Evolutionary conservation across 2,113 vertebrate genomes (phyloP).

Genomic region (Vulpes vulpes): DNA sequence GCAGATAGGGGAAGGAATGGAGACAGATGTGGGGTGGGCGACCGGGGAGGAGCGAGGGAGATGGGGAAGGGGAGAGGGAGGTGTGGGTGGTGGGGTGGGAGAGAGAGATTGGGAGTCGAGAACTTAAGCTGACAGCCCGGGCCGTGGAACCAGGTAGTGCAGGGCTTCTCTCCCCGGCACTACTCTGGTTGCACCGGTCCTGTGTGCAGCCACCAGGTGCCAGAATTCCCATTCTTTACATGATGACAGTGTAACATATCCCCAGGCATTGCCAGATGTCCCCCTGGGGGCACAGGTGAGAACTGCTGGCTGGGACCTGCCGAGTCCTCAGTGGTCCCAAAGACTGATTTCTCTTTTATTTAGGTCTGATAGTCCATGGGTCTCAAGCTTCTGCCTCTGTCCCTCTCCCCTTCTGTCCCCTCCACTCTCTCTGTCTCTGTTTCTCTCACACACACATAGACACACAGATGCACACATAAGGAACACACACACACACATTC

Average conservation of each 20-base stretch:
- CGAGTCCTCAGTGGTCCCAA: not conserved
- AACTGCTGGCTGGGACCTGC: not conserved
- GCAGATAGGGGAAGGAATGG: not conserved
- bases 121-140: not conserved
- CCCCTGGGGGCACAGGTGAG: not conserved
- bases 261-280: not conserved
- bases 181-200: not conserved
- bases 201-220: not conserved
- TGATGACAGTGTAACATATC: too few species aligned
- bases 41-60: not conserved
- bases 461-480: not conserved
- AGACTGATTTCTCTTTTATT: not conserved
- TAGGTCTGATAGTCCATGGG: not conserved
- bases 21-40: not conserved
- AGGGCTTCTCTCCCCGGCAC: too few species aligned
- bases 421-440: not conserved
- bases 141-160: not conserved
- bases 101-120: not conserved
- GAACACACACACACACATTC: not conserved
- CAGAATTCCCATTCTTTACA: not conserved
- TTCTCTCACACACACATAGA: not conserved
- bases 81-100: too few species aligned
- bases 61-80: not conserved
- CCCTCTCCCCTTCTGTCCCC: not conserved
- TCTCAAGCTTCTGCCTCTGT: not conserved